phyloP scores from a whole-genome alignment of 2,113 vertebrate genomes.

The Dissostichus mawsoni region DNA sequence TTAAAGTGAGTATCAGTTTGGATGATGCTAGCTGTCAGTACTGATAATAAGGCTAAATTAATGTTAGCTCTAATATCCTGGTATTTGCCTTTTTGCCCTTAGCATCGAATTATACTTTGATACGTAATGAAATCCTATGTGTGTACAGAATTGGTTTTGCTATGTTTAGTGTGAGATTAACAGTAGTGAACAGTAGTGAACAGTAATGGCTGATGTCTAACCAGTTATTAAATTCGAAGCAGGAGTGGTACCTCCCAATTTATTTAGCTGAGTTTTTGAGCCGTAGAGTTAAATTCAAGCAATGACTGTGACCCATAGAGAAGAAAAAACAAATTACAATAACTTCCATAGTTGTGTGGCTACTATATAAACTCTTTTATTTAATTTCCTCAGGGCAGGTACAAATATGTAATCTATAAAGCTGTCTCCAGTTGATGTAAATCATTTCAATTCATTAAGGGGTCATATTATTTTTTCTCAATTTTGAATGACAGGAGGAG shows the following conservation, averaged over 20 bases:
- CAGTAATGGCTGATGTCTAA: background rate
- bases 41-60: background rate
- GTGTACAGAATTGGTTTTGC: background rate
- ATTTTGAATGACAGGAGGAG: background rate
- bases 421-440: background rate
- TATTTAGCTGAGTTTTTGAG: no score
- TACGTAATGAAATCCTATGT: background rate
- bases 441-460: background rate
- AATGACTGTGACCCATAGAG: background rate
- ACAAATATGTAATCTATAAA: background rate
- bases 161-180: background rate
- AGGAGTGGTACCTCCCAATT: background rate
- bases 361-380: background rate
- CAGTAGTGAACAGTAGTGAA: background rate
- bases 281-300: background rate
- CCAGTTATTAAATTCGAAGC: no score
- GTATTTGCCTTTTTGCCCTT: background rate
- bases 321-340: background rate
- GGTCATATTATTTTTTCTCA: background rate
- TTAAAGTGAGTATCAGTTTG: slow-evolving; percentile 88
- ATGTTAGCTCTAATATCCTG: background rate
- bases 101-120: background rate
- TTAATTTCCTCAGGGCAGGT: background rate
- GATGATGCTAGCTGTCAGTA: background rate
- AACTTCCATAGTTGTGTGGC: background rate